Conservation (phyloP, 1,140 invertebrate genomes). For the Drosophila nikananu region DNA sequence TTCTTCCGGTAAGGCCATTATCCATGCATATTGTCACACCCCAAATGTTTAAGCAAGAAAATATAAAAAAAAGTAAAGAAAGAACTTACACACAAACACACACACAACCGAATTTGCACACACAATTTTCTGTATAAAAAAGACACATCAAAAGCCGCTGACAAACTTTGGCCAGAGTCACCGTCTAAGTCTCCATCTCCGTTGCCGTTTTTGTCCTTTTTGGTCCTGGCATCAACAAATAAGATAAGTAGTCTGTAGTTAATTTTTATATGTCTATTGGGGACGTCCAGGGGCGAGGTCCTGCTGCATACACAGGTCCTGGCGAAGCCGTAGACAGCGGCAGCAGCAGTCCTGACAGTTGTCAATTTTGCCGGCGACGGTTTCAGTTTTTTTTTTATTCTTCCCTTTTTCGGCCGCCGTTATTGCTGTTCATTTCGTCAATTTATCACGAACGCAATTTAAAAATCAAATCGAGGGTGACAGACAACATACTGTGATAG, state of each 20-base stretch:
- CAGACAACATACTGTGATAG: conserved; percentile 83
- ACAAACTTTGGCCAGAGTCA: conserved; percentile 53
- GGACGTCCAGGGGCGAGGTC: conserved; percentile 39
- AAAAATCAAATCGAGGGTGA: conserved; percentile 85
- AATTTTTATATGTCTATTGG: conserved; percentile 83
- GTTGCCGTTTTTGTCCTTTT: conserved; percentile 8
- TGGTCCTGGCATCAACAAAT: conserved; percentile 68
- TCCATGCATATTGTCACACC: conserved; percentile 61
- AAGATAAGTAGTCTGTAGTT: conserved; percentile 83
- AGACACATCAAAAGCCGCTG: conserved; percentile 68
- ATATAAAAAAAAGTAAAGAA: neutral
- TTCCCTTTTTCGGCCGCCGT: conserved; percentile 40
- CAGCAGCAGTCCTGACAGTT: conserved; percentile 71
- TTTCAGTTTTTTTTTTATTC: conserved; percentile 11
- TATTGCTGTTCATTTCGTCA: conserved; percentile 84
- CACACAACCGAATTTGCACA: conserved; percentile 3
- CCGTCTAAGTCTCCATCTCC: conserved; percentile 2
- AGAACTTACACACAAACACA: conserved; percentile 4
- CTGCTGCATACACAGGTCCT: conserved; percentile 18
- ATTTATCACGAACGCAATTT: conserved; percentile 84
- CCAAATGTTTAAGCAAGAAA: conserved; percentile 1
- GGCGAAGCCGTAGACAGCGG: conserved; percentile 31
- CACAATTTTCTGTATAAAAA: conserved; percentile 13
- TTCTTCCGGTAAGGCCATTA: conserved; percentile 51
- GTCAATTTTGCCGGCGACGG: conserved; percentile 70